These are phyloP conservation scores for Anguilla anguilla DNA, from an alignment of 2,797 vertebrate genomes.

Conservation along the genomic window DNA sequence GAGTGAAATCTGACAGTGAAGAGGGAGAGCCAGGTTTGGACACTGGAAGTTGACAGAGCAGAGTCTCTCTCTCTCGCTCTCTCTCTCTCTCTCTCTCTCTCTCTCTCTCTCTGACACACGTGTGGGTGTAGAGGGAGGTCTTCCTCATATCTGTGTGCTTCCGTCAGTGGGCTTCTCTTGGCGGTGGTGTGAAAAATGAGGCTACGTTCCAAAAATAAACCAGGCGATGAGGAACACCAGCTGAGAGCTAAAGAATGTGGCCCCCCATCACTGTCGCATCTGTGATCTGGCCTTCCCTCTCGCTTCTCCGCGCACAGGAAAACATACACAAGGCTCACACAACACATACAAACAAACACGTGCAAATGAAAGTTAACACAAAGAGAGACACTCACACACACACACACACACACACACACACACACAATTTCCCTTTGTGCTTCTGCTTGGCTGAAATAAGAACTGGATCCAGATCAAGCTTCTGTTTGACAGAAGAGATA, in stretches of 20 bases:
- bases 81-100: conserved; percentile 35
- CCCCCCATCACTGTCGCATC: conserved; percentile 36
- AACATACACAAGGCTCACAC: conserved; percentile 18
- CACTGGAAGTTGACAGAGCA: neutral
- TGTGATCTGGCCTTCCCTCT: neutral
- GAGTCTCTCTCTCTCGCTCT: conserved; percentile 37
- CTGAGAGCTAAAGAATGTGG: conserved; percentile 50
- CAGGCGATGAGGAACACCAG: conserved; percentile 57
- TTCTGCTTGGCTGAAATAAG: conserved; percentile 35
- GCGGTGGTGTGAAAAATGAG: conserved; percentile 52
- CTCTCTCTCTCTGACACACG: conserved; percentile 38
- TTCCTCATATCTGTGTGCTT: conserved; percentile 62
- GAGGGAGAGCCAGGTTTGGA: neutral
- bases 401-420: conserved; percentile 41
- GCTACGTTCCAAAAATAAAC: conserved; percentile 70
- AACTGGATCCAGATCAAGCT: conserved; percentile 45
- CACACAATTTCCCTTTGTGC: conserved; percentile 16
- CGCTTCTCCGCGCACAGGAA: conserved; percentile 30
- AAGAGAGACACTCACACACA: neutral
- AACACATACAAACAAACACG: neutral
- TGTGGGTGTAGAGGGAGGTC: conserved; percentile 43
- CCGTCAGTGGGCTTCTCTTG: conserved; percentile 59
- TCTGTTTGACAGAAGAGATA: conserved; percentile 73
- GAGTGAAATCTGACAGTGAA: neutral
- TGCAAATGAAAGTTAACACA: conserved; percentile 18